Evolutionary conservation across 2,888 invertebrate species (phyloP).

Genomic region (Parnassius apollo): DNA sequence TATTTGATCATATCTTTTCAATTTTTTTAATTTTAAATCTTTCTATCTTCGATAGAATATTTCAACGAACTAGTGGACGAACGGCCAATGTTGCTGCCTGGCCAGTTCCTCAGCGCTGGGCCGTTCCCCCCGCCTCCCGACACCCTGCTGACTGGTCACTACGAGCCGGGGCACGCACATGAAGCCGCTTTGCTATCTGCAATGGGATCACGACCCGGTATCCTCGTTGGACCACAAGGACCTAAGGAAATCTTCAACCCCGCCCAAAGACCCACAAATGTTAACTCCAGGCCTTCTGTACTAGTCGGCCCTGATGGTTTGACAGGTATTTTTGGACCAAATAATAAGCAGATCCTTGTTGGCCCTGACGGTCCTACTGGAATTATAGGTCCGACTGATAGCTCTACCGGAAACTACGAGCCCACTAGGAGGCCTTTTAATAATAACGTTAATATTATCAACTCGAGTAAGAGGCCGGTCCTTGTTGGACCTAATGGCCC

Average conservation of each 20-base stretch:
- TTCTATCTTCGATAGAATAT: slow-evolving; percentile 45
- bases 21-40: too few species aligned
- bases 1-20: too few species aligned
- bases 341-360: background rate
- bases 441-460: slow-evolving; percentile 3
- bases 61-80: slow-evolving; percentile 66
- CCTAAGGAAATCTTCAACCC: slow-evolving; percentile 27
- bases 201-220: slow-evolving; percentile 30
- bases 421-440: slow-evolving; percentile 16
- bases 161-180: slow-evolving; percentile 37
- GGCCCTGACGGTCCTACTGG: background rate
- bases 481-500: slow-evolving; percentile 50
- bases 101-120: slow-evolving; percentile 39
- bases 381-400: slow-evolving; percentile 34
- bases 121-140: slow-evolving; percentile 45
- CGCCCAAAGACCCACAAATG: background rate
- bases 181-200: slow-evolving; percentile 31
- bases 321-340: slow-evolving; percentile 41
- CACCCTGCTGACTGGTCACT: slow-evolving; percentile 31
- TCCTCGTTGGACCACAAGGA: slow-evolving; percentile 64
- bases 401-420: slow-evolving; percentile 54
- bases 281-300: slow-evolving; percentile 14
- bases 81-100: slow-evolving; percentile 52
- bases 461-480: slow-evolving; percentile 2
- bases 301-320: slow-evolving; percentile 53